Evolutionary conservation across 2,888 invertebrate genomes (phyloP).

Genomic region (Sarcophaga subvicina): DNA sequence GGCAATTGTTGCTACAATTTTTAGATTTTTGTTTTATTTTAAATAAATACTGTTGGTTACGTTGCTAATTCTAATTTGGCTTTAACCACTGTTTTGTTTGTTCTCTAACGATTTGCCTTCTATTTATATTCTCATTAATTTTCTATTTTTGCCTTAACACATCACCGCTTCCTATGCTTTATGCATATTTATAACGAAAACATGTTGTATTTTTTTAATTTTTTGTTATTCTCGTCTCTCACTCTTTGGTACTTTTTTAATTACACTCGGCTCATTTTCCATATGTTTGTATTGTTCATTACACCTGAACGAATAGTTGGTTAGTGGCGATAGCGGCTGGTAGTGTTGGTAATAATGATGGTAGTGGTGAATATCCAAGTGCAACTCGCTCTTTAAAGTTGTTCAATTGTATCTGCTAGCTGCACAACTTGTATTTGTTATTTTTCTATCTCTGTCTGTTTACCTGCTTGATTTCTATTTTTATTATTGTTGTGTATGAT

Average conservation of each 20-base stretch:
- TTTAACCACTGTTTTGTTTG: conserved; percentile 33
- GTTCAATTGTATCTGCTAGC: conserved; percentile 13
- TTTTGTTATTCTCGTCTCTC: not conserved
- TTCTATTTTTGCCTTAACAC: conserved; percentile 19
- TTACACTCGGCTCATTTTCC: not conserved
- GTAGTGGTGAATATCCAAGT: conserved; percentile 29
- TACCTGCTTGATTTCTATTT: conserved; percentile 16
- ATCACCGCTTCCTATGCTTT: not conserved
- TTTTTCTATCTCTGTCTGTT: not conserved
- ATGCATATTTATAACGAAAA: not conserved
- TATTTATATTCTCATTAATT: conserved; percentile 34
- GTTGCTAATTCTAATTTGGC: conserved; percentile 65
- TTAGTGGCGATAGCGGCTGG: not conserved
- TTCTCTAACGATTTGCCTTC: conserved; percentile 17
- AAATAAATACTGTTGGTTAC: conserved; percentile 66
- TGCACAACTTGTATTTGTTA: not conserved
- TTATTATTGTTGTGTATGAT: conserved; percentile 11
- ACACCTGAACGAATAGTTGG: conserved; percentile 26
- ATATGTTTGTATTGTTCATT: conserved; percentile 24
- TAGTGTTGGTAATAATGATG: not conserved
- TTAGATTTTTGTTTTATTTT: conserved; percentile 16
- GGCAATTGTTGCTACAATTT: conserved; percentile 12
- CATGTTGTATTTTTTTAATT: not conserved
- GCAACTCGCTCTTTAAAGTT: conserved; percentile 9
- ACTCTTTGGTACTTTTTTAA: not conserved